phyloP scores from a whole-genome alignment of 1,140 invertebrate species.

The Lerema accius region DNA sequence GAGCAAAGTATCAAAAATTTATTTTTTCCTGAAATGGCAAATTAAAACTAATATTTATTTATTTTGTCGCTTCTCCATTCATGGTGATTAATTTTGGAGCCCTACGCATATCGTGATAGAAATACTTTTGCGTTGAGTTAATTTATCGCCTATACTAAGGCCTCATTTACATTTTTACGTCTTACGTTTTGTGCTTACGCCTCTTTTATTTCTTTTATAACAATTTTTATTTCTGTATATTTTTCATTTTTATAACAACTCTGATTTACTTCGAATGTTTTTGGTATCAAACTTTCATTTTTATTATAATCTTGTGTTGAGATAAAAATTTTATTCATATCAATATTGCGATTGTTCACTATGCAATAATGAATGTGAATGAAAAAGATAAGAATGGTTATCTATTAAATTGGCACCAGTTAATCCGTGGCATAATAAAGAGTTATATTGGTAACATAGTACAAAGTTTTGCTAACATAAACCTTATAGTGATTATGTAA shows the following conservation, averaged over 20 bases:
- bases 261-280: neutral
- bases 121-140: slow-evolving; percentile 21
- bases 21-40: slow-evolving; percentile 3
- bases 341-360: no score
- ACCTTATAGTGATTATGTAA: no score
- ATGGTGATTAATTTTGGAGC: neutral
- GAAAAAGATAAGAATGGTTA: no score
- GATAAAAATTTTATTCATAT: neutral
- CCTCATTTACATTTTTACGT: slow-evolving; percentile 18
- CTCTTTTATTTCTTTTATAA: slow-evolving; percentile 15
- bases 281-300: neutral
- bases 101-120: slow-evolving; percentile 5
- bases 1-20: no score
- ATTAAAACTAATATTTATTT: slow-evolving; percentile 10
- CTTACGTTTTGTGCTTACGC: neutral
- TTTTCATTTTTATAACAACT: slow-evolving; percentile 9
- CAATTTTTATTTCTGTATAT: slow-evolving; percentile 4
- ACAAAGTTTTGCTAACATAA: no score
- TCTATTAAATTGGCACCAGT: no score
- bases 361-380: no score
- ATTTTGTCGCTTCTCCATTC: neutral
- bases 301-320: neutral
- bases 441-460: no score
- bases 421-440: no score
- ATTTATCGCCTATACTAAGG: slow-evolving; percentile 10